A percentile compares a stretch with the other conserved stretches of the same genome.
These are phyloP conservation scores for Coenonympha arcania DNA, from an alignment of 2,888 invertebrate species.

Conservation along the genomic window DNA sequence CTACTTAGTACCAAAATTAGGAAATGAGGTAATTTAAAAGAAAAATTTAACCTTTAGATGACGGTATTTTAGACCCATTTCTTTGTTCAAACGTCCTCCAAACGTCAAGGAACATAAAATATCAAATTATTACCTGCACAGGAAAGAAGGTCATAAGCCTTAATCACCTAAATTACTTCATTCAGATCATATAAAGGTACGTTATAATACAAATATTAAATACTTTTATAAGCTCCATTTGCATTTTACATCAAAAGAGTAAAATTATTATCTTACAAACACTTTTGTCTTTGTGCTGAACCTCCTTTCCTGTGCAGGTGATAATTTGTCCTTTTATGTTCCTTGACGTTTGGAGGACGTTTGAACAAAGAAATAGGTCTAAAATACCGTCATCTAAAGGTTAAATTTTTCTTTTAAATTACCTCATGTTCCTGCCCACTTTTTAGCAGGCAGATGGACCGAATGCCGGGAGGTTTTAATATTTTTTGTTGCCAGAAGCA, in stretches of 20 bases:
- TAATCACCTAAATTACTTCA: no score
- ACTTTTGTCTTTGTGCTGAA: background rate
- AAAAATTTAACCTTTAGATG: constrained; percentile 1
- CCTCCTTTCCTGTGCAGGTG: background rate
- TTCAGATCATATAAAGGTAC: no score
- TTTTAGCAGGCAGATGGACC: constrained; percentile 7
- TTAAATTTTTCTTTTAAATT: constrained; percentile 2
- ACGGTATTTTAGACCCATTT: background rate
- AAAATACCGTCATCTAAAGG: background rate
- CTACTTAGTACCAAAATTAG: no score
- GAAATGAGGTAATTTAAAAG: constrained; percentile 1
- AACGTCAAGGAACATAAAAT: background rate
- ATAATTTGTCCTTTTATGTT: background rate
- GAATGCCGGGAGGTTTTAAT: constrained; percentile 18
- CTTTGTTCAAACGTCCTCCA: background rate
- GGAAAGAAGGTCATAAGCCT: background rate
- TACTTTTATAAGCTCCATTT: no score
- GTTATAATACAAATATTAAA: no score
- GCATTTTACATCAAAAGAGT: no score
- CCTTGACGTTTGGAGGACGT: background rate
- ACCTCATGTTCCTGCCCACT: background rate
- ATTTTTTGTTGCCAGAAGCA: constrained; percentile 25
- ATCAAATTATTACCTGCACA: background rate
- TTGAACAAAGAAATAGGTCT: background rate
- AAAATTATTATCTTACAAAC: no score